phyloP scores from a whole-genome alignment of 2,113 vertebrate genomes.

The Corythaeola cristata region DNA sequence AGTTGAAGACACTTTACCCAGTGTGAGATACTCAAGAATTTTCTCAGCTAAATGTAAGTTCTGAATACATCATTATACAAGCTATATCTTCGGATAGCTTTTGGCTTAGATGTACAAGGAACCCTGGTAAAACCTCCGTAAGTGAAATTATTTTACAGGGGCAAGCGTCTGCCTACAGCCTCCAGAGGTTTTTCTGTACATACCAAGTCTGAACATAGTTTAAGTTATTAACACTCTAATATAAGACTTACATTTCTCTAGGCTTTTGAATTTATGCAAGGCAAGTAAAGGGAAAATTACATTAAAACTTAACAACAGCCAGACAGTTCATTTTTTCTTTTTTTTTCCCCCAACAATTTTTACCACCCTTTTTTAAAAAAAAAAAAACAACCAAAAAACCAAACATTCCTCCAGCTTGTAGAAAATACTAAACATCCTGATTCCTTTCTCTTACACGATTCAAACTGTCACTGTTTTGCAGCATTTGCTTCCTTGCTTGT shows the following conservation, averaged over 20 bases:
- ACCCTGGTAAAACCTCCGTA: background rate
- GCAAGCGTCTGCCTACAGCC: background rate
- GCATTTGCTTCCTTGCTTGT: conserved; percentile 23
- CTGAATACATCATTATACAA: background rate
- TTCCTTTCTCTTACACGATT: background rate
- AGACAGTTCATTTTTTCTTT: background rate
- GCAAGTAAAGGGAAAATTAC: background rate
- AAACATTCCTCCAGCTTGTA: background rate
- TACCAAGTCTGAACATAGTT: background rate
- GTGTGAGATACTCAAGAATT: no score
- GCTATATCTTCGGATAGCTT: background rate
- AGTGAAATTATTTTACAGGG: background rate
- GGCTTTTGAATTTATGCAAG: background rate
- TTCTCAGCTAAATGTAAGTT: no score
- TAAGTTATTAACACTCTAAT: background rate
- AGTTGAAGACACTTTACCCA: background rate
- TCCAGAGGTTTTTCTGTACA: background rate
- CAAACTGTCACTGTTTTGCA: background rate
- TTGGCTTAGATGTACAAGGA: background rate
- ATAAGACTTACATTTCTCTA: background rate
- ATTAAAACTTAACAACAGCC: background rate
- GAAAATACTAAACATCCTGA: conserved; percentile 5
- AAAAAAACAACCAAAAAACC: background rate
- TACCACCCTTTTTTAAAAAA: background rate
- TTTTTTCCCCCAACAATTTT: background rate